A percentile compares a stretch with the other conserved stretches of the same genome.
These are phyloP conservation scores for Dioctria rufipes DNA, from an alignment of 2,888 invertebrate species.

Conservation along the genomic window DNA sequence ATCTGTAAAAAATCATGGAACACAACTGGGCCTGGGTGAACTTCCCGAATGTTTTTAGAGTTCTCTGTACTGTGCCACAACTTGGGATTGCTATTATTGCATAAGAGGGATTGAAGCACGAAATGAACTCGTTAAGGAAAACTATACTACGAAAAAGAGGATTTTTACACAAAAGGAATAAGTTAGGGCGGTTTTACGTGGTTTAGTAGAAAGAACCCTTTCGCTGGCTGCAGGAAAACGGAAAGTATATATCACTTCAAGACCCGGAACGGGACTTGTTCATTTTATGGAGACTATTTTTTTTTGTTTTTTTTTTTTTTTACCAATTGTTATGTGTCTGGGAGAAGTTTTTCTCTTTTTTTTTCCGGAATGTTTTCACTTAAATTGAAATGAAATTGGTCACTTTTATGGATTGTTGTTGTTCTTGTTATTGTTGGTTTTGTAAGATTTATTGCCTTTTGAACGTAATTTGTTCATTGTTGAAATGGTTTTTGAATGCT, in stretches of 20 bases:
- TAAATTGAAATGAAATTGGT: constrained; percentile 4
- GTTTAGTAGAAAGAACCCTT: neutral
- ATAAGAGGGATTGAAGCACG: neutral
- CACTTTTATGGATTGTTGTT: neutral
- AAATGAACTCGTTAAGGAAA: constrained; percentile 3
- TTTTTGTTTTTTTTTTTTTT: neutral
- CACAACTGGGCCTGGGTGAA: neutral
- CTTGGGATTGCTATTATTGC: neutral
- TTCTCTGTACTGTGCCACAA: neutral
- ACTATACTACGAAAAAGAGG: neutral
- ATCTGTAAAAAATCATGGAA: neutral
- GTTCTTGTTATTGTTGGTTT: no score
- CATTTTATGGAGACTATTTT: neutral
- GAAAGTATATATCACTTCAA: constrained; percentile 2
- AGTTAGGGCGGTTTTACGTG: neutral
- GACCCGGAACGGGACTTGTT: neutral
- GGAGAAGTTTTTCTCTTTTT: neutral
- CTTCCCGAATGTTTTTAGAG: neutral
- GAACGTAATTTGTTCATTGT: no score
- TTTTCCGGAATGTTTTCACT: neutral
- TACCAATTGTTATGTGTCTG: neutral
- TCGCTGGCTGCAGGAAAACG: neutral
- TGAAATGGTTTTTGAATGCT: no score
- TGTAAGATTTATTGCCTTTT: no score
- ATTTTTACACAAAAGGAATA: constrained; percentile 3